Base-by-base conservation (phyloP, 2,113 vertebrate species). In the Antennarius striatus region DNA sequence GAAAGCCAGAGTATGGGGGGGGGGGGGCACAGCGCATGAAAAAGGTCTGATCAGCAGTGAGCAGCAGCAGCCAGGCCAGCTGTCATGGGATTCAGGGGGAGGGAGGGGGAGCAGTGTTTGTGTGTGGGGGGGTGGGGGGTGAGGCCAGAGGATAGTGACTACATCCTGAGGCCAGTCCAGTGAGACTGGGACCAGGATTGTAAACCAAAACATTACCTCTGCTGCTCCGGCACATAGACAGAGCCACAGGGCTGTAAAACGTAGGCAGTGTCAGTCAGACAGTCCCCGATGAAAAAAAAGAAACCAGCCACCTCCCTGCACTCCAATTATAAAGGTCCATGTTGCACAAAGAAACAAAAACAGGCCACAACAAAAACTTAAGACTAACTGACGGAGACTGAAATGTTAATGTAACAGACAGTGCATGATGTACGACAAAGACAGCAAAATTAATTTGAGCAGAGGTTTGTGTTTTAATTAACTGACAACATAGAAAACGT, bases 211-310 rank as follows among this genome's bases (percentile, higher is more conserved):
- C 60, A 65, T 93, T 91, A 90, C 90, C 92, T 93, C 87, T 86
- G 83, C 77, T 77, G 85, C 89, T 91, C 81, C 83, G 28, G 85
- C 76, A 85, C 68, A 80, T 80, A 88, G 85, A 86, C 85, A 86
- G 86, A 90, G 88, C 87, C 89, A 90, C 86, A 78, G 87, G 85
- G 87, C 90, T 89, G 90, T 77, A 86, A 88, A 88, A 87, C 30
- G 88, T 86, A 90, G 87, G 88, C 75, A 79, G 73, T 50, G 71
- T 86, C 75, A 87, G 82, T 86, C 75, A 85, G 63, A 73, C 74
- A 75, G 72, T 76, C 75, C 73, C 73, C 58, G 51, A 55, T 5
- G 3, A 53, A 73, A 71, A 56, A 70, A 73, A 53, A 47, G 40
- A 65, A 80, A 77, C 39, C 71, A 63, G 59, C 56, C 55, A 68